Evolutionary conservation across 2,888 invertebrate genomes (phyloP).

Genomic region (Tetrapedia diversipes): DNA sequence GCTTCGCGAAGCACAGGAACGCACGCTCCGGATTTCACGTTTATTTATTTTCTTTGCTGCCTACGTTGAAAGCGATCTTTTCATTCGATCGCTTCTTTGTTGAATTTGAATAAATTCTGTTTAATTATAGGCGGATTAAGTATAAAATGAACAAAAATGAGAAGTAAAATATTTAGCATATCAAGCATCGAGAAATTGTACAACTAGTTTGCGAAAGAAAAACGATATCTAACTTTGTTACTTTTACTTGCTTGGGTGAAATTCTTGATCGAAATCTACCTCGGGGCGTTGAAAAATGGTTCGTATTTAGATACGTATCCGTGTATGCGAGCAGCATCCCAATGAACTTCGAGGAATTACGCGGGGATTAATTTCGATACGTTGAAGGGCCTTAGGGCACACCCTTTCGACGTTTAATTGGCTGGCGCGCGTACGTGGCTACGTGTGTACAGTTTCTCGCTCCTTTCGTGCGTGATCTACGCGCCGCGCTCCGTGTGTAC

Average conservation of each 20-base stretch:
- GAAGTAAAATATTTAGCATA: too few relatives aligned
- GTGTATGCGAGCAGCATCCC: slow-evolving; percentile 1
- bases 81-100: slow-evolving; percentile 9
- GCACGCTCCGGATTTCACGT: slow-evolving; percentile 60
- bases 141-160: too few relatives aligned
- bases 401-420: slow-evolving; percentile 63
- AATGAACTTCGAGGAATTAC: slow-evolving; percentile 55
- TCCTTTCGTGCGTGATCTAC: slow-evolving; percentile 64
- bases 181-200: too few relatives aligned
- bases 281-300: not conserved
- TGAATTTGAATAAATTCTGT: not conserved
- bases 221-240: too few relatives aligned
- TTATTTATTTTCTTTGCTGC: slow-evolving; percentile 47
- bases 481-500: slow-evolving; percentile 40
- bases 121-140: too few relatives aligned
- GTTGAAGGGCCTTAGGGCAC: slow-evolving; percentile 43
- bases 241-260: too few relatives aligned
- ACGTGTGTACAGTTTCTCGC: slow-evolving; percentile 58
- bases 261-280: not conserved
- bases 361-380: slow-evolving; percentile 66
- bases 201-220: too few relatives aligned
- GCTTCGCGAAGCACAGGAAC: slow-evolving; percentile 66
- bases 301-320: not conserved
- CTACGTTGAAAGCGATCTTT: slow-evolving; percentile 41
- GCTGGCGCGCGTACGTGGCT: slow-evolving; percentile 53